phyloP scores from a whole-genome alignment of 1,140 invertebrate genomes.

The Drosophila gunungcola region DNA sequence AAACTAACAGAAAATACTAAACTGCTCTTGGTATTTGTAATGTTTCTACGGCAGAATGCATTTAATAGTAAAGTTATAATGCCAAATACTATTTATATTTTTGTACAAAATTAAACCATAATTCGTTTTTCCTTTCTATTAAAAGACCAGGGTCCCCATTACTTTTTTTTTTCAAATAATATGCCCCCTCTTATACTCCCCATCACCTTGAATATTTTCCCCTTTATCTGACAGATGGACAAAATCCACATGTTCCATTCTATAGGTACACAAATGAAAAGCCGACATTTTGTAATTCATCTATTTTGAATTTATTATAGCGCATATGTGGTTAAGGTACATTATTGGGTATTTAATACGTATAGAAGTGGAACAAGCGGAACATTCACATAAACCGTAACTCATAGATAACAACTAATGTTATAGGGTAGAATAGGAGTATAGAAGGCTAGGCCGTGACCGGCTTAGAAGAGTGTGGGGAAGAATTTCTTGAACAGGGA shows the following conservation, averaged over 20 bases:
- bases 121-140: too few species aligned
- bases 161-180: too few species aligned
- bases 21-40: too few species aligned
- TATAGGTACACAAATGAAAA: conserved; percentile 45
- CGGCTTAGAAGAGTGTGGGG: conserved; percentile 64
- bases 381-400: conserved; percentile 63
- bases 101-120: too few species aligned
- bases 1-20: too few species aligned
- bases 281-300: conserved; percentile 49
- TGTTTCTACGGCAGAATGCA: too few species aligned
- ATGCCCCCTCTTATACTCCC: neutral
- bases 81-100: too few species aligned
- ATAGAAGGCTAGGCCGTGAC: conserved; percentile 6
- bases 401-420: conserved; percentile 64
- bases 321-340: conserved; percentile 34
- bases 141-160: too few species aligned
- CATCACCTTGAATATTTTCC: neutral
- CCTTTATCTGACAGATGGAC: neutral
- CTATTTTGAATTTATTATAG: conserved; percentile 57
- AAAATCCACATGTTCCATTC: conserved; percentile 53
- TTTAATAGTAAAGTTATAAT: too few species aligned
- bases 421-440: conserved; percentile 21
- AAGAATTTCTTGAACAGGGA: conserved; percentile 72
- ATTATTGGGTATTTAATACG: conserved; percentile 43
- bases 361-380: conserved; percentile 76